These are phyloP conservation scores for Drosophila micromelanica DNA, from an alignment of 1,140 invertebrate genomes.

Conservation along the genomic window DNA sequence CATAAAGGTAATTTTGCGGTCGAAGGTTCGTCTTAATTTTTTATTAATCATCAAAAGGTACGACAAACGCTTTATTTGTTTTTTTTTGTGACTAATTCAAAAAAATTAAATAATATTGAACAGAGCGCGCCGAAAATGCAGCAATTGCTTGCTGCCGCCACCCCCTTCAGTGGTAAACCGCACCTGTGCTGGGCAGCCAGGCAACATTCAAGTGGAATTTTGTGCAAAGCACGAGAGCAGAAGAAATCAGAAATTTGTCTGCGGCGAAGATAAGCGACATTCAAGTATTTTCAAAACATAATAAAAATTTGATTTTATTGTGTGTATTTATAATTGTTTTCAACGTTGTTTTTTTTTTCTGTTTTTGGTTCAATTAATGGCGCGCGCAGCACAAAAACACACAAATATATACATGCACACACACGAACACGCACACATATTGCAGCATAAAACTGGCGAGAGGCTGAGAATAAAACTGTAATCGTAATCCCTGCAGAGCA, in stretches of 20 bases:
- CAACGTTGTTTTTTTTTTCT: conserved; percentile 38
- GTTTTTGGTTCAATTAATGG: conserved; percentile 73
- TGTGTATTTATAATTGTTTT: conserved; percentile 77
- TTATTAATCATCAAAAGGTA: conserved; percentile 64
- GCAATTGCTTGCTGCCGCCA: background rate
- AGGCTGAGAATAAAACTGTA: conserved; percentile 71
- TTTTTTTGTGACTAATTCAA: conserved; percentile 36
- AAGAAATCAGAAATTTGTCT: conserved; percentile 46
- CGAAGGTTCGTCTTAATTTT: conserved; percentile 42
- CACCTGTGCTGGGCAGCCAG: conserved; percentile 38
- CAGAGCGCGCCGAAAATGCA: background rate
- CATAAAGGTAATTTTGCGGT: conserved; percentile 46
- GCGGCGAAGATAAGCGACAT: conserved; percentile 31
- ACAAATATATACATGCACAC: conserved; percentile 15
- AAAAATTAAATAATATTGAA: background rate
- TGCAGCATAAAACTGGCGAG: conserved; percentile 67
- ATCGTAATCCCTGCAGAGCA: conserved; percentile 71
- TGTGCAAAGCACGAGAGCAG: conserved; percentile 20
- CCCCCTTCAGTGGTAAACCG: conserved; percentile 9
- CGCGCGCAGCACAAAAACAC: conserved; percentile 65
- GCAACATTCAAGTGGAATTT: conserved; percentile 60
- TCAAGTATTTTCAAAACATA: conserved; percentile 81
- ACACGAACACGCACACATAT: conserved; percentile 45
- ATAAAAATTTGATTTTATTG: conserved; percentile 77
- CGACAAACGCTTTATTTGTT: conserved; percentile 31